Percentiles rank a stretch among this genome's conserved stretches.
Evolutionary conservation across 2,113 vertebrate genomes (phyloP).

Genomic region (Delphinapterus leucas): DNA sequence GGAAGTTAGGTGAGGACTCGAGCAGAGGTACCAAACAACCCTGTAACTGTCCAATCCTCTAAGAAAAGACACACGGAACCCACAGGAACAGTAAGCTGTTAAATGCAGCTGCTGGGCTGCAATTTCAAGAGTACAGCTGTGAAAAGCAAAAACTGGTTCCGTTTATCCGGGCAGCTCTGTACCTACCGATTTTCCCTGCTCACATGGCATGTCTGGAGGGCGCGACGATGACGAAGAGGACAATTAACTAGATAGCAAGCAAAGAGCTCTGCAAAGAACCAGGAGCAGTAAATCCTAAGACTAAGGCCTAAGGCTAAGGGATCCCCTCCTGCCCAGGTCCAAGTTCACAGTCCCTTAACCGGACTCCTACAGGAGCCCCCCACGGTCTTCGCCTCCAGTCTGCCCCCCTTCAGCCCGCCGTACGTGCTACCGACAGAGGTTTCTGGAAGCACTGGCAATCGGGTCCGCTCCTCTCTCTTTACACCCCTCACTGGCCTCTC

Average conservation of each 20-base stretch:
- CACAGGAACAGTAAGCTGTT: accelerated
- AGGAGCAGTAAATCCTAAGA: accelerated
- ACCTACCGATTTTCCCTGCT: not conserved
- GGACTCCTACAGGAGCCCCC: not conserved
- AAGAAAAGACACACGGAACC: not conserved
- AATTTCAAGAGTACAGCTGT: accelerated
- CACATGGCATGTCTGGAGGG: not conserved
- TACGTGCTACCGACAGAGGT: not conserved
- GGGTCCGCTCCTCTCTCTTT: not conserved
- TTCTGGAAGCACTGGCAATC: not conserved
- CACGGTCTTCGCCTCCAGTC: accelerated
- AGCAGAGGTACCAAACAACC: not conserved
- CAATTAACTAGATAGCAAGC: not conserved
- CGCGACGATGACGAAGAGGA: not conserved
- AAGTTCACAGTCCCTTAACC: no score
- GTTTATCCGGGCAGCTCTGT: accelerated
- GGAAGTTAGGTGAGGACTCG: not conserved
- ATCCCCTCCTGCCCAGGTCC: not conserved
- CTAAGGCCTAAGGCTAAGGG: accelerated
- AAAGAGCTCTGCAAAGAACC: not conserved
- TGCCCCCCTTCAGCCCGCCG: not conserved
- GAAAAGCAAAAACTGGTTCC: not conserved
- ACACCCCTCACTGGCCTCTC: not conserved
- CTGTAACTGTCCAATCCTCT: accelerated
- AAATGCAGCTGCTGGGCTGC: accelerated